Evolutionary conservation across 1,140 invertebrate genomes (phyloP), one percentile per base, ranked within the genome.

Genomic region (Heliconius melpomene): DNA sequence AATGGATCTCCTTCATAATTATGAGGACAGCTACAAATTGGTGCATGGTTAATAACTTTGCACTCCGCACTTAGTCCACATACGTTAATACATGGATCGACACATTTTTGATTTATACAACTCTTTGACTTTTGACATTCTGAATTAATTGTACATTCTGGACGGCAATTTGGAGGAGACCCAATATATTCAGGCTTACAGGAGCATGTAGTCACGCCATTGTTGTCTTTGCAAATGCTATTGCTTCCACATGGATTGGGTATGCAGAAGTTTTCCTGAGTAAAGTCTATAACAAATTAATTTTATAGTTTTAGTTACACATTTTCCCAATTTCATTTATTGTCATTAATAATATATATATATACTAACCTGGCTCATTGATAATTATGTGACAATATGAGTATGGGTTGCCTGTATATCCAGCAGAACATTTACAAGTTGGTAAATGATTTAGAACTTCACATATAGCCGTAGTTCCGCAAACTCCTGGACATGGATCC

Each of bases 101-200:
- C 90, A 91, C 96, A 97, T 91, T 96, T 96, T 83, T 96, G 95
- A 71, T 93, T 94, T 3, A 96, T 90, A 88, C 98, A 99, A 72
- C 97, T 97, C 89, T 98, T 97, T 81, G 98, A 96, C 73, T 97
- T 96, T 18, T 96, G 95, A 90, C 98, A 99, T 71, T 98, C 97
- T 0, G 95, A 95, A 89, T 98, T 98, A 73, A 96, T 95, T 32
- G 95, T 95, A 92, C 98, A 98, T 91, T 98, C 98, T 11, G 97
- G 97, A 90, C 96, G 94, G 82, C 96, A 97, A 76, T 94, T 95
- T 8, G 96, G 96, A 57, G 96, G 96, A 78, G 94, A 91, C 20
- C 96, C 96, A 72, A 96, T 93, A 83, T 96, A 97, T 72, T 94
- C 94, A 36, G 94, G 94, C 52, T 95, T 93, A 88, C 96, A 97